Evolutionary conservation across 1,140 invertebrate species (phyloP).

Genomic region (Pinna nobilis): DNA sequence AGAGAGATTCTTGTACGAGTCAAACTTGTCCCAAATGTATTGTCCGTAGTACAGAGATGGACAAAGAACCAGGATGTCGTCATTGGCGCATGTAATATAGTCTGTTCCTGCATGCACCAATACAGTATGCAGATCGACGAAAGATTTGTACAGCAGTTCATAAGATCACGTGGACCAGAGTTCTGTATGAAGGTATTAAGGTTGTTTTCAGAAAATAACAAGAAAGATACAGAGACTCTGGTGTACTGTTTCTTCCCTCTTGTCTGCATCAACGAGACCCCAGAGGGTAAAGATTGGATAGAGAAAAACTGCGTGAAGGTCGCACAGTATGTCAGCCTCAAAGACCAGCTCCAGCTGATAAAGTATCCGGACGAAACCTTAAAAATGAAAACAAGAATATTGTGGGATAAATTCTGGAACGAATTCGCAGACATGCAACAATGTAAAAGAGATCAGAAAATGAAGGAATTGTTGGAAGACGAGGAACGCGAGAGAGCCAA

Average conservation of each 20-base stretch:
- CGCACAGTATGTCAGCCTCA: slow-evolving; percentile 10
- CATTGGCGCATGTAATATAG: not conserved
- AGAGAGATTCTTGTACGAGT: slow-evolving; percentile 20
- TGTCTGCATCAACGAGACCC: slow-evolving; percentile 33
- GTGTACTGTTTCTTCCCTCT: slow-evolving; percentile 35
- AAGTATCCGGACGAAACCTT: slow-evolving; percentile 15
- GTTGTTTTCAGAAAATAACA: slow-evolving; percentile 24
- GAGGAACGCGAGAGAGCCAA: slow-evolving; percentile 48
- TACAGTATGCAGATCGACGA: slow-evolving; percentile 38
- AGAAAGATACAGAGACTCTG: slow-evolving; percentile 25
- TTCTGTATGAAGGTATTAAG: slow-evolving; percentile 48
- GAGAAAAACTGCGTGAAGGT: slow-evolving; percentile 44
- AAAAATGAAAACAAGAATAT: slow-evolving; percentile 5
- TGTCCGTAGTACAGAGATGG: slow-evolving; percentile 24
- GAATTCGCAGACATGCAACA: slow-evolving; percentile 40
- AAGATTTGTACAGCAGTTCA: slow-evolving; percentile 51
- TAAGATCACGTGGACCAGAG: slow-evolving; percentile 46
- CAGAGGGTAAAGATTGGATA: slow-evolving; percentile 47
- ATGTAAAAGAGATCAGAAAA: slow-evolving; percentile 41
- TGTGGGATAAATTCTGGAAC: slow-evolving; percentile 45
- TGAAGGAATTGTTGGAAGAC: slow-evolving; percentile 49
- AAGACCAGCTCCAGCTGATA: not conserved
- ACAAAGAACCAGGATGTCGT: slow-evolving; percentile 10
- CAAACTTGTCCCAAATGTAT: slow-evolving; percentile 29
- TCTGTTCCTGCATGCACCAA: slow-evolving; percentile 44